Conservation (phyloP, 2,797 vertebrate genomes). For the Echeneis naucrates region DNA sequence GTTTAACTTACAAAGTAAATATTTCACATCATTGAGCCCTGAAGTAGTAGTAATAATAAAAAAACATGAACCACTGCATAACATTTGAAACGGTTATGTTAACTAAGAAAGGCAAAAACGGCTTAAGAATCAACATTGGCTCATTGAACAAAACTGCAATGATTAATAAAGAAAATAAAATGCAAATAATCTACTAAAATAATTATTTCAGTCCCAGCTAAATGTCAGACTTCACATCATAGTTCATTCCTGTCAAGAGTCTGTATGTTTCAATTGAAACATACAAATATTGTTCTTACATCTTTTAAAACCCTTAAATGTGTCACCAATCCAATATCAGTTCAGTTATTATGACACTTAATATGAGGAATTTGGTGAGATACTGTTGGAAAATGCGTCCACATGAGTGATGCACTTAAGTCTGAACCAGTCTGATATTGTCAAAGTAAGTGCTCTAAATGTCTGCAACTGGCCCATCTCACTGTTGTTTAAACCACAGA, state of each 20-base stretch:
- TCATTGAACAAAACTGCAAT: background rate
- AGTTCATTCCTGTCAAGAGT: no score
- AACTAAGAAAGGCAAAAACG: background rate
- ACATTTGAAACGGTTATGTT: background rate
- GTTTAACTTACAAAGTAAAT: background rate
- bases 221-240: background rate
- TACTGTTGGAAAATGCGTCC: background rate
- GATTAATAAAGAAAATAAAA: background rate
- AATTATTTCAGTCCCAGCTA: background rate
- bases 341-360: background rate
- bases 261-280: no score
- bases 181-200: background rate
- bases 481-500: constrained; percentile 17
- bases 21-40: no score
- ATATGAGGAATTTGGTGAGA: background rate
- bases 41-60: no score
- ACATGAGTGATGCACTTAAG: constrained; percentile 24
- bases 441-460: constrained; percentile 13
- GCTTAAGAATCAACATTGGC: background rate
- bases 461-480: background rate
- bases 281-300: no score
- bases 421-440: constrained; percentile 6
- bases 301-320: background rate
- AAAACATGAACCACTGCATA: no score
- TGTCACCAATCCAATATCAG: background rate